Evolutionary conservation across 2,797 vertebrate genomes (phyloP), one percentile per base, ranked within the genome.

Genomic region (Eleutherodactylus coqui): DNA sequence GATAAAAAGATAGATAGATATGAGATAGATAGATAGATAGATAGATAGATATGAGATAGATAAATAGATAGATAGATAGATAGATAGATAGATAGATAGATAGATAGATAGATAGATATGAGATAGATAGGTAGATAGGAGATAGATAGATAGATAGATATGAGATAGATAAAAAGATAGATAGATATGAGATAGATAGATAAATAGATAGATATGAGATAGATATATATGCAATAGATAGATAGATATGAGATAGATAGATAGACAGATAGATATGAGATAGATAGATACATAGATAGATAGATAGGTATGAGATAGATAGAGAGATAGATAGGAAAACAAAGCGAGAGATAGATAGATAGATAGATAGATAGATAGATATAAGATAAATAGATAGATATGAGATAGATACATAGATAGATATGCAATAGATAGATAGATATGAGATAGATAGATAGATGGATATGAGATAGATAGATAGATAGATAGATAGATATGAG

Each of bases 321-420:
- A 62, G 27, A 62, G 14, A 51, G 49, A 51, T 51, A 51, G 49
- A 51, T 51, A 51, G 49, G 17, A 16, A n/a, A n/a, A n/a, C n/a
- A n/a, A n/a, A n/a, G n/a, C n/a, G n/a, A 55, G 21, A 69, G 32
- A 72, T 72, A 67, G 62, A 67, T 69, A 41, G 64, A 69, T 69
- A 69, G 16, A 69, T 69, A 69, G 36, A 70, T 60, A 60, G 64
- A 36, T 69, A 36, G 64, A 36, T 36, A 36, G 64, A 69, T 69
- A 36, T n/a, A n/a, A n/a, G 32, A 67, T 67, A 67, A 16, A 36
- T 36, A 67, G 64, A 67, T 67, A 67, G 64, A 67, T 36, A 67
- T n/a, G n/a, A n/a, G 14, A 36, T 67, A 67, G 64, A 67, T 67
- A 67, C 32, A 67, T 67, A 67, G 64, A 67, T 67, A 36, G 32